phyloP scores from a whole-genome alignment of 2,113 vertebrate genomes.

The Okapia johnstoni region DNA sequence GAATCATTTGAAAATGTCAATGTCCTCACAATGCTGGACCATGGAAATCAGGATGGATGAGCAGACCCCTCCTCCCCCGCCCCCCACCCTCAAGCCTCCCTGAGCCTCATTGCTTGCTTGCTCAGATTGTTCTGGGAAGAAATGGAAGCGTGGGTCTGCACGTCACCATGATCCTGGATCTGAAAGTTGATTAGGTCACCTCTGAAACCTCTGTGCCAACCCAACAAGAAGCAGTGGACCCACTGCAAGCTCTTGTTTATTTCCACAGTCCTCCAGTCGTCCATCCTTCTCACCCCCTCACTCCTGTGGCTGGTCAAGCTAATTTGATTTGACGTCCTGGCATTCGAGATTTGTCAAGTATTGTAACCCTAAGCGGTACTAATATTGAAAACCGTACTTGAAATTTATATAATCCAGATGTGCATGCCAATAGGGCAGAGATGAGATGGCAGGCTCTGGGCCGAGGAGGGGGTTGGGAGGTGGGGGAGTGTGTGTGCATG shows the following conservation, averaged over 20 bases:
- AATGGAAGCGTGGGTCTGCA: neutral
- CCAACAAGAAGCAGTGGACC: conserved; percentile 17
- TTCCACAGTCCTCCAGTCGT: conserved; percentile 15
- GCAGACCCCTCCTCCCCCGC: neutral
- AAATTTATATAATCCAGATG: conserved; percentile 81
- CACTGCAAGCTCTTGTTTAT: conserved; percentile 33
- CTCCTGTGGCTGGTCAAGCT: conserved; percentile 61
- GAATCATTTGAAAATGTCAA: neutral
- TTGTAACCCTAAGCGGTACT: conserved; percentile 74
- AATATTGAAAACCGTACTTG: conserved; percentile 77
- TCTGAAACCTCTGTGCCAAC: neutral
- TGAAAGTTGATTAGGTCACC: neutral
- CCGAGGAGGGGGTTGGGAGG: neutral
- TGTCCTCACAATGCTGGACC: neutral
- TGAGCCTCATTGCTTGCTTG: neutral
- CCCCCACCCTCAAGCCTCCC: neutral
- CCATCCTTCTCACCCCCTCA: neutral
- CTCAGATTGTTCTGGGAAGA: neutral
- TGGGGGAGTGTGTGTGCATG: neutral
- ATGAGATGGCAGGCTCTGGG: conserved; percentile 64
- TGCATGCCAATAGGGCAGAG: conserved; percentile 70
- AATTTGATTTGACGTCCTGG: conserved; percentile 80
- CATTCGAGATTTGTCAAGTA: conserved; percentile 79
- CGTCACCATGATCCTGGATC: neutral
- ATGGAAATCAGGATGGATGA: neutral